Evolutionary conservation across 2,888 invertebrate genomes (phyloP).

Genomic region (Heliconius cydno): DNA sequence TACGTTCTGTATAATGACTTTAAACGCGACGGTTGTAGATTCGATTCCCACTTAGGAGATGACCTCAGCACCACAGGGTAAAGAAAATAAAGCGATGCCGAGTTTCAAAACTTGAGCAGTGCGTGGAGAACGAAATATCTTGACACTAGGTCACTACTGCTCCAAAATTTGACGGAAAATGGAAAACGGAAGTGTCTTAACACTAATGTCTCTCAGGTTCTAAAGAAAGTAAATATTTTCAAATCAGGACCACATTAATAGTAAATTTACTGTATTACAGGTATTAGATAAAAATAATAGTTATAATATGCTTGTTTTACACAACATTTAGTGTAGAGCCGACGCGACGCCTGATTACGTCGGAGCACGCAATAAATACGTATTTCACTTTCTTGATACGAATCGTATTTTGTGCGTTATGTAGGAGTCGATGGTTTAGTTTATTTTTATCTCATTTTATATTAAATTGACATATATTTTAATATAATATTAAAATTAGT

Average conservation of each 20-base stretch:
- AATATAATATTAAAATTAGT: too few relatives aligned
- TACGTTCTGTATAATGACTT: too few relatives aligned
- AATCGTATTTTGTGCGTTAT: constrained; percentile 18
- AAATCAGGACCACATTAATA: neutral
- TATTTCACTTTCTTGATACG: constrained; percentile 21
- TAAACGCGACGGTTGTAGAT: too few relatives aligned
- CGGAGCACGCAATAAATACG: constrained; percentile 20
- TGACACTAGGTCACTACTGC: too few relatives aligned
- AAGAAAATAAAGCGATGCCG: too few relatives aligned
- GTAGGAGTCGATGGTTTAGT: neutral
- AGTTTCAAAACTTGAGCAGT: too few relatives aligned
- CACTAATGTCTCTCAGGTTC: neutral
- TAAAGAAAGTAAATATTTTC: neutral
- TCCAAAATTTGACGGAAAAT: neutral
- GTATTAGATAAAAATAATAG: constrained; percentile 21
- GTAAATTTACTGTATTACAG: neutral
- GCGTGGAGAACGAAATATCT: too few relatives aligned
- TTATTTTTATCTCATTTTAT: constrained; percentile 12
- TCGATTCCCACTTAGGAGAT: too few relatives aligned
- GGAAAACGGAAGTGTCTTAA: neutral
- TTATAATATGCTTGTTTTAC: constrained; percentile 37
- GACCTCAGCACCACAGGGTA: too few relatives aligned
- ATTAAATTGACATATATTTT: too few relatives aligned
- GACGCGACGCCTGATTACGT: constrained; percentile 10
- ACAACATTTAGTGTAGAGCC: constrained; percentile 33